Base-by-base conservation (phyloP, 2,888 invertebrate genomes). In the Sarcophaga rosellei region DNA sequence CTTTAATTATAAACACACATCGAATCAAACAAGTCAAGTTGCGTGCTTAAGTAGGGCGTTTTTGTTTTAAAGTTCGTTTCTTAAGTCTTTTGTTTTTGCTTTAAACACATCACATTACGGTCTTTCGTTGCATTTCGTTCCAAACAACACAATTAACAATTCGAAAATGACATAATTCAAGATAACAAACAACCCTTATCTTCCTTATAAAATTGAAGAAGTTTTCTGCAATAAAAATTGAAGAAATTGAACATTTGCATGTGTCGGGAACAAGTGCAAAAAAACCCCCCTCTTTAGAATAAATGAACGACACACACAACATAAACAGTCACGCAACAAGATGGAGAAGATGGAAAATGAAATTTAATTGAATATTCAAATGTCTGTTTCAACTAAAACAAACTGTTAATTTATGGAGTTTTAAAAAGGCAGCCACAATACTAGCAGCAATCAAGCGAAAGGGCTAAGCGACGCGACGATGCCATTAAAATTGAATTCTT, bases 151-250 rank as follows among this genome's bases (percentile, higher is more conserved):
- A 83, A 86, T 83, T 82, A 83, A 90, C 89, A 89, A 89, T 90
- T 90, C 89, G 89, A 89, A 91, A 90, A 90, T 91, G 91, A 90
- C 91, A 91, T 92, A 91, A 91, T 91, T 92, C 90, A 90, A 90
- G 92, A 91, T 91, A 91, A 89, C 86, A 65, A 65, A 35, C 25
- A 74, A 20, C 35, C 35, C 35, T 35, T 35, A 35, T 35, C 35
- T 35, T 8, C 70, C 53, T n/a, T n/a, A 53, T 70, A 21, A 74
- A 78, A 73, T 66, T 17, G 15, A n/a, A 17, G 6, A 61, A 80
- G 15, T 25, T 35, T 35, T 35, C 10, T 35, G 35, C 35, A 35
- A 35, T 35, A 35, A 35, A 35, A 35, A 35, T 35, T 35, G 1
- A 10, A 35, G 11, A 57, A 76, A 72, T 76, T 76, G 66, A 62